Evolutionary conservation across 2,888 invertebrate genomes (phyloP), one percentile per base, ranked within the genome.

Genomic region (Caenorhabditis uteleia): DNA sequence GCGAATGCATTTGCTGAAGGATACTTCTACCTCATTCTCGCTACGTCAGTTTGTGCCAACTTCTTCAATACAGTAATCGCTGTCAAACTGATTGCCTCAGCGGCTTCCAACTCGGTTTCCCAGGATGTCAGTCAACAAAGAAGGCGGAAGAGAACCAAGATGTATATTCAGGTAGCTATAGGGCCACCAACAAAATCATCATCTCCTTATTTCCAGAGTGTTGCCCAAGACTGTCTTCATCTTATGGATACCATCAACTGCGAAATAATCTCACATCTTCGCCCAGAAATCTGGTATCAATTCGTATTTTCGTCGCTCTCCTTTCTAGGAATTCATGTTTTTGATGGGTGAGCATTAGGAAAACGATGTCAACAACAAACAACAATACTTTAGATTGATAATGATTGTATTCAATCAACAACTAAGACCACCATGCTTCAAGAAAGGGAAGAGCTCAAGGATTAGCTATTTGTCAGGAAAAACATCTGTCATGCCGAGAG

Each of bases 161-260:
- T 46, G 46, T 46, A 26, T 34, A 33, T 46, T 14, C 46, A 46
- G 46, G 46, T 34, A 25, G 5, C 10, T 7, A 29, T 6, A 20
- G 6, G 5, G 5, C 14, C 34, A 34, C 5, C n/a, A n/a, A 5
- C 21, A 6, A 33, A 33, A 33, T 33, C 10, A n/a, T 33, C 10
- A n/a, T 18, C 14, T 12, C n/a, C 14, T 20, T 16, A 25, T 10
- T 31, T 33, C 20, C 34, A 46, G 46, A 46, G 46, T 14, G 34
- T 46, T 18, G 16, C 46, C 8, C 46, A 46, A 46, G 46, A 46
- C n/a, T 16, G 33, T 23, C 46, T 46, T 34, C 46, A 46, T n/a
- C 21, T 46, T 4, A 33, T 46, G 33, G 46, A 46, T 21, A 46
- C 36, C 6, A 46, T 46, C 46, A 46, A 46, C 26, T 46, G 46